phyloP scores from a whole-genome alignment of 2,113 vertebrate species.

The Phasianus colchicus region DNA sequence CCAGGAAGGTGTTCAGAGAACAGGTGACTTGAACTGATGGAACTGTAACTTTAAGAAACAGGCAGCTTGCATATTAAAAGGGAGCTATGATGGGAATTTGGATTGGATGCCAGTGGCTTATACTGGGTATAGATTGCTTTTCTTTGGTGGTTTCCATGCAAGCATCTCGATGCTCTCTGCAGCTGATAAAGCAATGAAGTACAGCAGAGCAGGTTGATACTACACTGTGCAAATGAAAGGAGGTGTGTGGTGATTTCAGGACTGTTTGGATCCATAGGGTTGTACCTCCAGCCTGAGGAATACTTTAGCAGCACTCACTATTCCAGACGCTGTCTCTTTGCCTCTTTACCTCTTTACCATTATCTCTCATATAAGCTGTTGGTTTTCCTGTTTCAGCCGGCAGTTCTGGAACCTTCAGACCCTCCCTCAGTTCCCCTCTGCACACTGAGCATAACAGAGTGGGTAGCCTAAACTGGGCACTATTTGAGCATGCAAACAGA shows the following conservation, averaged over 20 bases:
- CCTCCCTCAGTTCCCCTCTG: not conserved
- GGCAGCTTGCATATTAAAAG: not conserved
- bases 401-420: not conserved
- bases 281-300: not conserved
- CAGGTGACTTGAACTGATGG: fast-evolving
- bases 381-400: not conserved
- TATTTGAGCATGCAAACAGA: not conserved
- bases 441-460: not conserved
- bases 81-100: not conserved
- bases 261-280: not conserved
- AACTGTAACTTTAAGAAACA: not conserved
- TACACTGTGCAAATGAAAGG: not conserved
- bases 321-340: not conserved
- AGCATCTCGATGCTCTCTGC: not conserved
- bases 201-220: not conserved
- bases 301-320: not conserved
- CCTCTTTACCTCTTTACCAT: too few species aligned
- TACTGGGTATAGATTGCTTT: not conserved
- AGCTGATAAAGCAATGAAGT: not conserved
- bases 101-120: not conserved
- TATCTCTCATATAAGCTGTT: not conserved
- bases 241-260: not conserved
- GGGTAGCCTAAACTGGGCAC: not conserved
- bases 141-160: not conserved
- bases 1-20: fast-evolving